Percentiles rank a stretch among this genome's conserved stretches.
phyloP scores from a whole-genome alignment of 2,888 invertebrate species.

The Terebella lapidaria region DNA sequence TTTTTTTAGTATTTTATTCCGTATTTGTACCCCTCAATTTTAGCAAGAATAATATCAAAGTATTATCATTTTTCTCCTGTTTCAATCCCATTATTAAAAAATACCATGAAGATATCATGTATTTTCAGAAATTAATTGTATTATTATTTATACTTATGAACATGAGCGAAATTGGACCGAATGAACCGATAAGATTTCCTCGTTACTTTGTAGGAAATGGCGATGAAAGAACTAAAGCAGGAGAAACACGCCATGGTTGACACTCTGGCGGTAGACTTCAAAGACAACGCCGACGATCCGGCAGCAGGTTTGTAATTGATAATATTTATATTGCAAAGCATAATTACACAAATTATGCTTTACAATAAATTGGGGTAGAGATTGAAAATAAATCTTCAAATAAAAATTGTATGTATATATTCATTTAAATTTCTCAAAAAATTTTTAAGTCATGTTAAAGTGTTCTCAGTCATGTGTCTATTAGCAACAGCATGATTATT shows the following conservation, averaged over 20 bases:
- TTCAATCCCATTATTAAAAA: neutral
- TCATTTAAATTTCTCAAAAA: no score
- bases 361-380: no score
- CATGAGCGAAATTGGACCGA: neutral
- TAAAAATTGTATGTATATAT: no score
- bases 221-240: constrained; percentile 8
- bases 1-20: no score
- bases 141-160: neutral
- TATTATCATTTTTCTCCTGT: neutral
- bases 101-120: neutral
- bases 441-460: no score
- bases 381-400: no score
- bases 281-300: neutral
- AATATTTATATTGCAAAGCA: no score
- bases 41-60: neutral
- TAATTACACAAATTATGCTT: no score
- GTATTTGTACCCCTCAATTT: no score
- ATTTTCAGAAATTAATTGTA: neutral
- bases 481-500: no score
- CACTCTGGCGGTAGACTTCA: neutral
- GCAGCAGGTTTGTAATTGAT: no score
- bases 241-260: neutral
- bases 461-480: no score
- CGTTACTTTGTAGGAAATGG: constrained; percentile 5
- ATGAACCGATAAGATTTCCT: neutral